Evolutionary conservation across 1,140 invertebrate genomes (phyloP), one percentile per base, ranked within the genome.

Genomic region (Vanessa tameamea): DNA sequence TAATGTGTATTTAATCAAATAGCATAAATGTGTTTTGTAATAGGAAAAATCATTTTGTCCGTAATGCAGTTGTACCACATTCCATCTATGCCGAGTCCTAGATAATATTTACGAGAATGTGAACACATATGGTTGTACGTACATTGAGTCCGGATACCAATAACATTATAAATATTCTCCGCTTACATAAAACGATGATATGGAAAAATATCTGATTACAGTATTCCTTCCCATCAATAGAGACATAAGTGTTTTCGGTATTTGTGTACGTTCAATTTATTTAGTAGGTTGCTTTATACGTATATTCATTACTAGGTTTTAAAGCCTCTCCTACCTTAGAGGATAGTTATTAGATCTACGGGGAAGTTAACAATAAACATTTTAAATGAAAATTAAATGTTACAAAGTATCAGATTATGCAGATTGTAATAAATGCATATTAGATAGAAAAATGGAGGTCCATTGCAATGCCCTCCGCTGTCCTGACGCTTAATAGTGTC

Each of bases 1-100:
- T 53, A 64, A 64, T 55, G n/a, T 8, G 9, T 15, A 66, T 66
- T 72, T 72, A 61, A 72, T 72, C 71, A 61, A 51, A 48, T 55
- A 26, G 47, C 23, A 20, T 71, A 51, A 26, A 77, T 53, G 47
- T 26, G 50, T 72, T 64, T 59, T 78, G 68, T 78, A 76, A 76
- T 73, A 64, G 74, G 74, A 73, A 76, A 76, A 76, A 67, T 73
- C 43, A 76, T 78, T 78, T 69, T 57, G 71, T 67, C 57, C 61
- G 59, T 68, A 72, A 63, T 63, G 72, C 59, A 53, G 66, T 73
- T 73, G 57, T 55, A 48, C 72, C 16, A 68, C 72, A 73, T 73
- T 73, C 72, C 72, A 47, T 20, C 31, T 63, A 43, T 69, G 53
- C n/a, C 59, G 68, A 67, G 64, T n/a, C 72, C 65, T 73, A 73